Evolutionary conservation across 2,888 invertebrate genomes (phyloP).

Genomic region (Platycheirus rosarum): DNA sequence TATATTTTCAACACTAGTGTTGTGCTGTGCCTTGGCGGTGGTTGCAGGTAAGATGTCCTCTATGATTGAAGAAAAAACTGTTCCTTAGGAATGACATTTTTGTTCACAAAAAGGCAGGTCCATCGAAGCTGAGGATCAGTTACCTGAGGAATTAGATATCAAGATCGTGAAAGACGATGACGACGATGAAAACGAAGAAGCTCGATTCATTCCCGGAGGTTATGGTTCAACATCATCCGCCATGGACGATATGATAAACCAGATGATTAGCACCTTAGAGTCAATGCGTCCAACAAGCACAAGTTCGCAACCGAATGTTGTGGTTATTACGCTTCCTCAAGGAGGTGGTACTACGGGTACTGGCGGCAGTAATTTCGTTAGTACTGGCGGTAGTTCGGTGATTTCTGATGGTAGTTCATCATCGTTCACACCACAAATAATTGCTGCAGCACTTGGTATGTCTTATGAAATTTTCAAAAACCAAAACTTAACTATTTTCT

Average conservation of each 20-base stretch:
- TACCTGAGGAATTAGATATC: not conserved
- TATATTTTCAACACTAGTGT: slow-evolving; percentile 16
- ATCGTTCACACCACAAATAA: not conserved
- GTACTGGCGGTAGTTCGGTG: not conserved
- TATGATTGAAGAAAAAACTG: too few species aligned
- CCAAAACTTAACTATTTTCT: not conserved
- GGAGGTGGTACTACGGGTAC: not conserved
- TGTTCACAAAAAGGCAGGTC: slow-evolving; percentile 27
- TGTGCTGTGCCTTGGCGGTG: slow-evolving; percentile 14
- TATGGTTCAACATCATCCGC: too few species aligned
- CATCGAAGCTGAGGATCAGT: not conserved
- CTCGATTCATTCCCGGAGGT: not conserved
- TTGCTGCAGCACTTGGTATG: not conserved
- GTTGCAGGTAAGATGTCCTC: slow-evolving; percentile 45
- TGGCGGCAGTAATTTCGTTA: not conserved
- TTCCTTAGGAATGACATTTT: not conserved
- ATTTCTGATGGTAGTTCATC: too few species aligned
- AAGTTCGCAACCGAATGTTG: too few species aligned
- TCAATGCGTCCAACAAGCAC: too few species aligned
- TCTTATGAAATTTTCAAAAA: not conserved
- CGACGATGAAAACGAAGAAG: not conserved
- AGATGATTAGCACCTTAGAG: too few species aligned
- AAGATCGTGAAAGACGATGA: not conserved
- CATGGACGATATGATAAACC: too few species aligned
- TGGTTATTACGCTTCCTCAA: too few species aligned